These are phyloP conservation scores for Apogon hyalosoma DNA, from an alignment of 2,797 vertebrate species.

Conservation along the genomic window DNA sequence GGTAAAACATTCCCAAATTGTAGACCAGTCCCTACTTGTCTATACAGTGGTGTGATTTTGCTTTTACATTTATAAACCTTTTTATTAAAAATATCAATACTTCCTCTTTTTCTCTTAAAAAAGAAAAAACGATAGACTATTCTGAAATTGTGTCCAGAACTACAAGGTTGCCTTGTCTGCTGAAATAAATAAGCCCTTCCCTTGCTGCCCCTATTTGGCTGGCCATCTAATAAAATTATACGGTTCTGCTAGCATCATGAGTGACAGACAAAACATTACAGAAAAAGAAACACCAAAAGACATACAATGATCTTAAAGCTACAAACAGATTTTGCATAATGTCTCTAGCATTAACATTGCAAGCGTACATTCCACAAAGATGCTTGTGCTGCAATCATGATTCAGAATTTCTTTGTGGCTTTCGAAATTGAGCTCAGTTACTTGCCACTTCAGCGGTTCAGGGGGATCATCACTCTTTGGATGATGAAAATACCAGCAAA, in stretches of 20 bases:
- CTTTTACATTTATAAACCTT: slow-evolving; percentile 39
- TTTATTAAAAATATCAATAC: slow-evolving; percentile 34
- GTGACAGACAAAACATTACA: slow-evolving; percentile 57
- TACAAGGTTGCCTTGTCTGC: slow-evolving; percentile 54
- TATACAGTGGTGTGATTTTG: slow-evolving; percentile 46
- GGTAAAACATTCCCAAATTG: slow-evolving; percentile 24
- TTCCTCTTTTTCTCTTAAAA: slow-evolving; percentile 6
- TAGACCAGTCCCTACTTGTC: slow-evolving; percentile 57
- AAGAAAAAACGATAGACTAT: slow-evolving; percentile 40
- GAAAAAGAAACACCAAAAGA: slow-evolving; percentile 45
- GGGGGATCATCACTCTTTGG: slow-evolving; percentile 74
- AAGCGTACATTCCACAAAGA: slow-evolving; percentile 81
- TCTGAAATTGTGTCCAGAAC: slow-evolving; percentile 56
- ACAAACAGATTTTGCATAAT: slow-evolving; percentile 83
- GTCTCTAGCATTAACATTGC: slow-evolving; percentile 75
- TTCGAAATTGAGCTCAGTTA: slow-evolving; percentile 55
- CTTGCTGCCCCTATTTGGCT: slow-evolving; percentile 69
- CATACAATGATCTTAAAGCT: slow-evolving; percentile 77
- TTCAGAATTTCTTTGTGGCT: slow-evolving; percentile 77
- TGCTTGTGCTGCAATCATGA: slow-evolving; percentile 79
- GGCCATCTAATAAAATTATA: slow-evolving; percentile 65
- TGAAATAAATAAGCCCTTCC: slow-evolving; percentile 82
- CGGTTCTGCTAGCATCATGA: slow-evolving; percentile 64
- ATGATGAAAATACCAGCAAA: slow-evolving; percentile 70
- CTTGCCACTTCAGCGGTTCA: slow-evolving; percentile 63